Conservation (phyloP, 2,113 vertebrate genomes). For the Taurulus bubalis region DNA sequence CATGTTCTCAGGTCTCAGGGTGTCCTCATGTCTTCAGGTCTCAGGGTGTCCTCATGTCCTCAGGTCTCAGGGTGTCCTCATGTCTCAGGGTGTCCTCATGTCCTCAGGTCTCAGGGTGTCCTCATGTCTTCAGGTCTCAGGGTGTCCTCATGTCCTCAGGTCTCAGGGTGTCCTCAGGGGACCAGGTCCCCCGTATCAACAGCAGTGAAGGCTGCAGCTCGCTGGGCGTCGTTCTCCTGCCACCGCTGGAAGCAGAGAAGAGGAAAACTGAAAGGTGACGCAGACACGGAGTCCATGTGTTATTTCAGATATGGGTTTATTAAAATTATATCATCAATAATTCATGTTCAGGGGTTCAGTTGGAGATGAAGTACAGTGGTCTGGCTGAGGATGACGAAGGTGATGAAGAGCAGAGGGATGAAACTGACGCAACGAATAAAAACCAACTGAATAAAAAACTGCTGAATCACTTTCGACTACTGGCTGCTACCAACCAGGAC, state of each 20-base stretch:
- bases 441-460: slow-evolving; percentile 66
- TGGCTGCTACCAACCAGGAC: slow-evolving; percentile 69
- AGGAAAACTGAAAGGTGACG: slow-evolving; percentile 59
- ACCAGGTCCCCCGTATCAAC: slow-evolving; percentile 11
- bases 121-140: too few relatives aligned
- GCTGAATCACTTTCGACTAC: slow-evolving; percentile 75
- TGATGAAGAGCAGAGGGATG: slow-evolving; percentile 35
- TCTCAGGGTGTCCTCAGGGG: not conserved
- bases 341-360: slow-evolving; percentile 39
- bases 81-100: too few relatives aligned
- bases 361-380: slow-evolving; percentile 65
- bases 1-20: not conserved
- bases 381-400: slow-evolving; percentile 60
- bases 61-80: not conserved
- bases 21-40: not conserved
- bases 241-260: slow-evolving; percentile 65
- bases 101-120: too few relatives aligned
- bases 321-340: not conserved
- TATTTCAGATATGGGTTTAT: not conserved
- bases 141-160: slow-evolving; percentile 5
- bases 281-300: not conserved
- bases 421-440: slow-evolving; percentile 41
- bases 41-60: too few relatives aligned
- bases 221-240: slow-evolving; percentile 63
- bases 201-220: slow-evolving; percentile 28